These are phyloP conservation scores for Chironomus striatipennis DNA, from an alignment of 1,140 invertebrate genomes.

Conservation along the genomic window DNA sequence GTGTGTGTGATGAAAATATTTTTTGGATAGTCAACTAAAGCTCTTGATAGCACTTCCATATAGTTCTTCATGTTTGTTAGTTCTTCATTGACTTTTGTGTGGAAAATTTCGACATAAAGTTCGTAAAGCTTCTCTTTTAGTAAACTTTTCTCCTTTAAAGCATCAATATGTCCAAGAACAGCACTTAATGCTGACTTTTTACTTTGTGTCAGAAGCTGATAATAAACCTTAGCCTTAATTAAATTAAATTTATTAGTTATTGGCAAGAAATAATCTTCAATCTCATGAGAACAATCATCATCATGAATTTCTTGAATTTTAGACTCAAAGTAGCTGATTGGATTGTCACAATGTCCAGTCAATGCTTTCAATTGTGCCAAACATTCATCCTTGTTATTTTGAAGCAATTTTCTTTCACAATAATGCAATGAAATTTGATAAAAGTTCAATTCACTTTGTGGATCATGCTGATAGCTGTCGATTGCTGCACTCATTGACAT, in stretches of 20 bases:
- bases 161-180: constrained; percentile 32
- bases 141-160: constrained; percentile 36
- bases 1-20: constrained; percentile 46
- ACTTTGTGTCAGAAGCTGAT: not conserved
- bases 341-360: constrained; percentile 24
- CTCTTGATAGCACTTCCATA: constrained; percentile 33
- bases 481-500: constrained; percentile 34
- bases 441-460: constrained; percentile 28
- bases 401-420: constrained; percentile 29
- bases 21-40: constrained; percentile 45
- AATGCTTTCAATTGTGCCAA: constrained; percentile 28
- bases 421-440: constrained; percentile 29
- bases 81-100: constrained; percentile 31
- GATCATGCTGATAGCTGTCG: not conserved
- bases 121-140: constrained; percentile 43
- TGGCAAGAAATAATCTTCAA: constrained; percentile 6
- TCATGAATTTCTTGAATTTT: not conserved
- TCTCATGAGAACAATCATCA: not conserved
- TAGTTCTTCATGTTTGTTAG: constrained; percentile 32
- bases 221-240: not conserved
- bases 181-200: constrained; percentile 6
- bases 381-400: constrained; percentile 29
- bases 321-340: constrained; percentile 27
- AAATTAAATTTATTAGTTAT: not conserved
- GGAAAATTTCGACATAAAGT: constrained; percentile 39